Base-by-base conservation (phyloP, 2,113 vertebrate genomes). In the Rhodinocichla rosea region DNA sequence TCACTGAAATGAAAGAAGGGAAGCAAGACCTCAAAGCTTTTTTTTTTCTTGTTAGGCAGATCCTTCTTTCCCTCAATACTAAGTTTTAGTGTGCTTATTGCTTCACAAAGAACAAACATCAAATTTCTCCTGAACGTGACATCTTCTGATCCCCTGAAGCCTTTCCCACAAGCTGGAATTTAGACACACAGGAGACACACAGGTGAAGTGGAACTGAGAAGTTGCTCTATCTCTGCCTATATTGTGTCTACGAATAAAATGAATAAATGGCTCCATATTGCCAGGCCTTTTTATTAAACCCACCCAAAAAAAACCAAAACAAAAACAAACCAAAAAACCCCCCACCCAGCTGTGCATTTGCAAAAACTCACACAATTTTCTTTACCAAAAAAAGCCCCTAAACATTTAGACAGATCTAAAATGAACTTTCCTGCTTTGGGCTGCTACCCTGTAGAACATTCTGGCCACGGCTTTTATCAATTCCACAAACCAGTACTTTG, bases 401-500 rank as follows among this genome's bases (percentile, higher is more conserved):
- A 89, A 33, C 55, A 55, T 69, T 86, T 59, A 79, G 55, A 23
- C 49, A 2, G 1, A 59, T 65, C 45, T 69, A 53, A 91, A 95
- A 85, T 49, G 18, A 92, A 55, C 63, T 80, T 84, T 42, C 53
- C 62, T 44, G 45, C 56, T 73, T 85, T 69, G 67, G 62, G 64
- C 57, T 80, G 64, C 85, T 78, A 94, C 85, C 90, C 55, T 64
- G 35, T 30, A 60, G 94, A 95, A 85, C 83, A 83, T 68, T 93
- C 81, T 68, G 57, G 71, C 73, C 30, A 30, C 20, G 52, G 71
- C 30, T 90, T 92, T 90, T 75, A 92, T 81, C 24, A 24, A 95
- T 96, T 96, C 74, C 78, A 82, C 89, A 59, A 94, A 90, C 56
- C 2, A 78, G 75, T 55, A 70, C 85, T 98, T 98, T 98, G 96